Percentiles rank a stretch among this genome's conserved stretches.
phyloP scores from a whole-genome alignment of 2,797 vertebrate genomes.

The Gadopsis marmoratus region DNA sequence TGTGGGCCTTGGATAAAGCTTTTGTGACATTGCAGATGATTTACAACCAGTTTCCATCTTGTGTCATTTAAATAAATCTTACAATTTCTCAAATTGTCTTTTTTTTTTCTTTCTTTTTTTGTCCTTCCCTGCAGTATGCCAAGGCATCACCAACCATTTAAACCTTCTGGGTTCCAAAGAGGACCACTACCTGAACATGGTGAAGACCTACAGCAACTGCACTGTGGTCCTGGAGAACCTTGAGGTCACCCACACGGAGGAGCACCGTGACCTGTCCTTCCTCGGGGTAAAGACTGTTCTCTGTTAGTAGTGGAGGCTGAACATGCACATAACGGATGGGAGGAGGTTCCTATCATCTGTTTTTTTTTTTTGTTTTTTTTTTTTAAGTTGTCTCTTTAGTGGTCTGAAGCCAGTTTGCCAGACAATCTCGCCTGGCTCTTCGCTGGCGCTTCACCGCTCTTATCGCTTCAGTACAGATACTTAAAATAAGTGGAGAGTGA shows the following conservation, averaged over 20 bases:
- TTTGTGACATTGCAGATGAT: constrained; percentile 27
- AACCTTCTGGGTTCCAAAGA: constrained; percentile 88
- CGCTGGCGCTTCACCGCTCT: neutral
- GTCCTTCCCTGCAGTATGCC: constrained; percentile 87
- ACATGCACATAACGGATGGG: constrained; percentile 15
- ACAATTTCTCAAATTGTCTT: neutral
- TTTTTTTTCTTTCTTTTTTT: constrained; percentile 1
- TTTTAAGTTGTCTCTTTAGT: neutral
- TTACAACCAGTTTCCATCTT: neutral
- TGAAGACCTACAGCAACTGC: constrained; percentile 95
- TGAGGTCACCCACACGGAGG: constrained; percentile 91
- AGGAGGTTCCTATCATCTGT: neutral
- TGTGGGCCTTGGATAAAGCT: constrained; percentile 14
- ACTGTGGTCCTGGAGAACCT: constrained; percentile 95
- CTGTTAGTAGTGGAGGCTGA: neutral
- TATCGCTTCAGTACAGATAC: constrained; percentile 38
- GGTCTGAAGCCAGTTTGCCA: constrained; percentile 28
- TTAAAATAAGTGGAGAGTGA: constrained; percentile 42
- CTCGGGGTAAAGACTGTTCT: constrained; percentile 85
- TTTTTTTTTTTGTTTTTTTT: constrained; percentile 3
- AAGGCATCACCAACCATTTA: constrained; percentile 91
- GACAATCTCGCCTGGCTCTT: constrained; percentile 17
- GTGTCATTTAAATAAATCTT: constrained; percentile 14
- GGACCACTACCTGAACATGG: constrained; percentile 92
- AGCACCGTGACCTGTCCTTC: constrained; percentile 91